Conservation (phyloP, 1,140 invertebrate genomes). For the Lepidurus couesii region DNA sequence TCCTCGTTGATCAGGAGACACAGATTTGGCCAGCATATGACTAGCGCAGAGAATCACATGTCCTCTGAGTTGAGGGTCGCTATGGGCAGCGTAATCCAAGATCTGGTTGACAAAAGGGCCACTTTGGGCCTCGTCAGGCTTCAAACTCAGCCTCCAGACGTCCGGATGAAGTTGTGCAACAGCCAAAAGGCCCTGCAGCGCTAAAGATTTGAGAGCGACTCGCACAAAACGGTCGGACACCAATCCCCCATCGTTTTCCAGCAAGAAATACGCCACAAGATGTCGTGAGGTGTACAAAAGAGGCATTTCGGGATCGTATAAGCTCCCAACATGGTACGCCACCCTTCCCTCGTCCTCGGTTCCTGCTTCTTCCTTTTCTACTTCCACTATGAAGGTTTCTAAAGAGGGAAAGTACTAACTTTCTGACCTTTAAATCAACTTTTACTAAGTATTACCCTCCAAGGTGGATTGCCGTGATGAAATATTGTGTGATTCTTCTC, state of each 20-base stretch:
- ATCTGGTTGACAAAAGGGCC: conserved; percentile 55
- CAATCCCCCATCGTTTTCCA: conserved; percentile 49
- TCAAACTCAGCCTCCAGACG: conserved; percentile 57
- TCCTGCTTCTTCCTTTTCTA: conserved; percentile 7
- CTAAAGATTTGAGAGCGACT: conserved; percentile 77
- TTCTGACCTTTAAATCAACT: background rate
- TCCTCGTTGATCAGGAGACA: background rate
- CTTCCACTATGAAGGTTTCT: background rate
- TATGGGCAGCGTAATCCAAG: conserved; percentile 61
- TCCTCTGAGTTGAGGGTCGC: conserved; percentile 76
- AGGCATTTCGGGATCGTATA: conserved; percentile 58
- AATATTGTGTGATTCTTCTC: background rate
- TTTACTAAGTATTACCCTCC: background rate
- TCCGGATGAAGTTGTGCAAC: conserved; percentile 63
- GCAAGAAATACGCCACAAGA: conserved; percentile 65
- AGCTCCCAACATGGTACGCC: conserved; percentile 54
- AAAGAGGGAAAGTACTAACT: background rate
- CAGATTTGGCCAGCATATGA: conserved; percentile 22
- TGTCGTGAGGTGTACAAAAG: conserved; percentile 68
- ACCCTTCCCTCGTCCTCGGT: conserved; percentile 26
- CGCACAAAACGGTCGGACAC: conserved; percentile 62
- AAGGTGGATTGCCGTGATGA: background rate
- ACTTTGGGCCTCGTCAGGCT: conserved; percentile 23
- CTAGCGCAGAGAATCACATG: conserved; percentile 26
- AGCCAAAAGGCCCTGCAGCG: conserved; percentile 64